phyloP scores from a whole-genome alignment of 2,888 invertebrate species.

The Branchipolynoe longqiensis region DNA sequence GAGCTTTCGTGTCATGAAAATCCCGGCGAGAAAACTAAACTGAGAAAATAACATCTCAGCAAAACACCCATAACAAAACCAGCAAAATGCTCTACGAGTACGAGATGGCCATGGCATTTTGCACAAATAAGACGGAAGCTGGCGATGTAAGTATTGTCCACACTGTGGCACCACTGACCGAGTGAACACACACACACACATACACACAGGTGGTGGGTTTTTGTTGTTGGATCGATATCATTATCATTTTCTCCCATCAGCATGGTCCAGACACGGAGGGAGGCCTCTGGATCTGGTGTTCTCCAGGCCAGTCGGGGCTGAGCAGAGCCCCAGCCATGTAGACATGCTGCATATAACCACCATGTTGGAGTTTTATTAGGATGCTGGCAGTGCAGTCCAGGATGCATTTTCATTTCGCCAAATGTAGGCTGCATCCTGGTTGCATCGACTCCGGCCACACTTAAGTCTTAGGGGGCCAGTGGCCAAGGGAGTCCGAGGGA shows the following conservation, averaged over 20 bases:
- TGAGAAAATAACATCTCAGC: neutral
- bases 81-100: neutral
- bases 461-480: no score
- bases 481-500: no score
- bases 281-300: neutral
- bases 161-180: neutral
- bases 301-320: no score
- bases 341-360: neutral
- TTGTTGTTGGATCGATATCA: conserved; percentile 30
- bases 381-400: neutral
- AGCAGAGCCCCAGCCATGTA: neutral
- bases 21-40: neutral
- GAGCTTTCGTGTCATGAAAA: conserved; percentile 40
- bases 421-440: neutral
- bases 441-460: neutral
- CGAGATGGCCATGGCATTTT: neutral
- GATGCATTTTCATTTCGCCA: neutral
- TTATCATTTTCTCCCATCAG: conserved; percentile 30
- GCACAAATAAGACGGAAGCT: neutral
- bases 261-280: neutral
- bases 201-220: neutral
- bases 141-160: conserved; percentile 11
- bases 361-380: neutral
- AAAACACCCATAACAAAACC: no score
- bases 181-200: no score